Conservation (phyloP, 2,888 invertebrate genomes). For the Drosophila hamatofila region DNA sequence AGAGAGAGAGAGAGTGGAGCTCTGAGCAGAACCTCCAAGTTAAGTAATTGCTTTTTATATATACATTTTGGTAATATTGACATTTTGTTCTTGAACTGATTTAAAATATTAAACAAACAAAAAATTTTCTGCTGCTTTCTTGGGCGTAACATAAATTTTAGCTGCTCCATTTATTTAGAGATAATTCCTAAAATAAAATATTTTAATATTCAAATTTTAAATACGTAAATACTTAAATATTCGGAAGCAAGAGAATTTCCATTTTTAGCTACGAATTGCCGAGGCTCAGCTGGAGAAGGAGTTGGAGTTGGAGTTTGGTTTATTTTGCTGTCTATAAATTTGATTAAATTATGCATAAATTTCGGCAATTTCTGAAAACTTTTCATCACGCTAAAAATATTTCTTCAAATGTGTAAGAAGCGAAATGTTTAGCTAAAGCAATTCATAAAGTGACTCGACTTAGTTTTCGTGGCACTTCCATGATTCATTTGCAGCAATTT, state of each 20-base stretch:
- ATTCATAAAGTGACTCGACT: not conserved
- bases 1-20: no score
- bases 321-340: not conserved
- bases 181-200: not conserved
- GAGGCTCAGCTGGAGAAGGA: not conserved
- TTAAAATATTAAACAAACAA: no score
- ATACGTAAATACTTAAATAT: not conserved
- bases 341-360: not conserved
- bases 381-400: not conserved
- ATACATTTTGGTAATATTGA: no score
- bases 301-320: not conserved
- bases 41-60: no score
- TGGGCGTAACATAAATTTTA: not conserved
- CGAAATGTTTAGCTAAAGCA: not conserved
- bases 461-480: conserved; percentile 6
- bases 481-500: conserved; percentile 25
- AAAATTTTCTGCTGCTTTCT: no score
- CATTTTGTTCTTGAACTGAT: no score
- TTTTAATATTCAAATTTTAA: not conserved
- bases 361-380: not conserved
- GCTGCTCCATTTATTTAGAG: not conserved
- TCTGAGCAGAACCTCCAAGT: no score
- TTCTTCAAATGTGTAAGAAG: not conserved
- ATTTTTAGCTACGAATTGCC: not conserved
- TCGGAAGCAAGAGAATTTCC: not conserved